A percentile compares a stretch with the other conserved stretches of the same genome.
phyloP scores from a whole-genome alignment of 2,888 invertebrate species.

The Tridacna crocea region DNA sequence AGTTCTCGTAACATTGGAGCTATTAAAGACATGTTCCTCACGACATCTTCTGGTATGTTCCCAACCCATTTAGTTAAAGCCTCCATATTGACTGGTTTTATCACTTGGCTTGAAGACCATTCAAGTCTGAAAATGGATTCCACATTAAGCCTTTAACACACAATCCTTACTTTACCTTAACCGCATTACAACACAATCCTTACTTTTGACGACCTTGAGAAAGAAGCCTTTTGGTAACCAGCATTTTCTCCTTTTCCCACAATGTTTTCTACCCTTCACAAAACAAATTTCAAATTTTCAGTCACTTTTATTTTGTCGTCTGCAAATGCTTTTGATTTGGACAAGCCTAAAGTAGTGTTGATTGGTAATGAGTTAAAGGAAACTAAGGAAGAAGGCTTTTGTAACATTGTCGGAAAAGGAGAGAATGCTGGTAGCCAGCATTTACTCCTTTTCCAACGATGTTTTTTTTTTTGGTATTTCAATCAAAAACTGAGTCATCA shows the following conservation, averaged over 20 bases:
- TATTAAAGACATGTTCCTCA: slow-evolving; percentile 95
- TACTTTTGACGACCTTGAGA: no score
- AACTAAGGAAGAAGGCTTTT: no score
- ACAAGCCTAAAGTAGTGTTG: no score
- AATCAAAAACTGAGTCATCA: no score
- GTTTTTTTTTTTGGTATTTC: no score
- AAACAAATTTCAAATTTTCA: background rate
- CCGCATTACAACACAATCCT: no score
- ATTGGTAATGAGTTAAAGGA: no score
- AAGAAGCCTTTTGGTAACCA: no score
- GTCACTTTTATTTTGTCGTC: background rate
- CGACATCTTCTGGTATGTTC: slow-evolving; percentile 90
- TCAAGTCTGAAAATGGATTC: slow-evolving; percentile 90
- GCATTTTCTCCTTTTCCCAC: background rate
- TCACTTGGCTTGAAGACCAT: slow-evolving; percentile 98
- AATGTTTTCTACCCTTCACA: background rate
- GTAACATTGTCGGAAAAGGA: no score
- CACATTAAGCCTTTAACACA: background rate
- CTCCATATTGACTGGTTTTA: slow-evolving; percentile 99
- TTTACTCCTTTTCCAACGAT: no score
- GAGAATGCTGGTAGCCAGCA: no score
- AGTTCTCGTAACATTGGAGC: slow-evolving; percentile 96
- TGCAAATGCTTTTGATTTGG: no score
- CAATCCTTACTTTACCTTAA: background rate
- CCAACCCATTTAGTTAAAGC: slow-evolving; percentile 89